Evolutionary conservation across 2,113 vertebrate genomes (phyloP).

Genomic region (Artemisiospiza belli): DNA sequence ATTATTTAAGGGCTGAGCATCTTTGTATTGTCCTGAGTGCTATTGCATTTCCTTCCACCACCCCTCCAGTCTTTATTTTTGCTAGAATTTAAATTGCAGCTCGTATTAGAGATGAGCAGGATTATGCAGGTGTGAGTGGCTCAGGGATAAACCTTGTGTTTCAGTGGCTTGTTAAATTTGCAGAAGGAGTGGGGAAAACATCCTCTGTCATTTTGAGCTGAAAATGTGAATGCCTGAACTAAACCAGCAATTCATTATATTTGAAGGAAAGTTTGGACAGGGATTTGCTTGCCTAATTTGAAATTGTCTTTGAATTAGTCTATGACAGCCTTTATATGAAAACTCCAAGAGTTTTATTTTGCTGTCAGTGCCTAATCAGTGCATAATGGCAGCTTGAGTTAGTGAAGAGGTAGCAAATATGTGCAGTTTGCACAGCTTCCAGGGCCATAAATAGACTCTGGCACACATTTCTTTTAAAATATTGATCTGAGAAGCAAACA

Average conservation of each 20-base stretch:
- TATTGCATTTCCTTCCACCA: not conserved
- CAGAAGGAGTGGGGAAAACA: not conserved
- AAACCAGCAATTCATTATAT: not conserved
- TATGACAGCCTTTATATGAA: not conserved
- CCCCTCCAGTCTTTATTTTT: not conserved
- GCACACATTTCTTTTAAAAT: not conserved
- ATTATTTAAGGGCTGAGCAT: not conserved
- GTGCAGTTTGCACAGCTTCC: not conserved
- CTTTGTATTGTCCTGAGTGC: not conserved
- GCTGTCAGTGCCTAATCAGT: not conserved
- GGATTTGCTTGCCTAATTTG: not conserved
- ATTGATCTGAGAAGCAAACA: not conserved
- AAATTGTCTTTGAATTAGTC: not conserved
- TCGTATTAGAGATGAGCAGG: not conserved
- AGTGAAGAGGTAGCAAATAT: not conserved
- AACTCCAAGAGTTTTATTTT: not conserved
- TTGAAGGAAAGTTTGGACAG: not conserved
- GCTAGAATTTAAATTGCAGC: not conserved
- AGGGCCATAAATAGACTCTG: not conserved
- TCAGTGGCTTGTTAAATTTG: not conserved
- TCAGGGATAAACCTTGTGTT: not conserved
- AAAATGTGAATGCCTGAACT: not conserved
- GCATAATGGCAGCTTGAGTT: not conserved
- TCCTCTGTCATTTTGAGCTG: not conserved
- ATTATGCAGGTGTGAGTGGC: not conserved